Evolutionary conservation across 30 jellyfish, hydroid and myxozoan genomes (phyloP), one percentile per base, ranked within the genome.

Genomic region (Phacellophora camtschatica): DNA sequence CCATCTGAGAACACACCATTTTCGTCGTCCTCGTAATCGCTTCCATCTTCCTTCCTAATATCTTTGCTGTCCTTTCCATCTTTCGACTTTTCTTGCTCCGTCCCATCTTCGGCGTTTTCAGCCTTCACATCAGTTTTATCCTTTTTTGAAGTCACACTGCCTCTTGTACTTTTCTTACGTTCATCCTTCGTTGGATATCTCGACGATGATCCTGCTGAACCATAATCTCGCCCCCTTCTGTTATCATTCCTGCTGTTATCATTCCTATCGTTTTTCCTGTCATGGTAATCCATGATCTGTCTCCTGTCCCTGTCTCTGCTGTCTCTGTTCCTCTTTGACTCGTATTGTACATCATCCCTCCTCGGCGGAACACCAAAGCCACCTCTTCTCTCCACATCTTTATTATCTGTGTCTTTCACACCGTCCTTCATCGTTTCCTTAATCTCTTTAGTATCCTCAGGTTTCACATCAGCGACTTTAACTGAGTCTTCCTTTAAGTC

Each of bases 221-320:
- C 62, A 39, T 83, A 29, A 64, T 42, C 71, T 16, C 77, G 25
- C 18, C 73, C 90, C 6, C 64, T 28, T 16, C 74, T 53, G 24
- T 7, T 46, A 46, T 46, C 61, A 28, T n/a, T n/a, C n/a, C 80
- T 25, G 12, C 45, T 24, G 33, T 22, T 36, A 42, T 49, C 83
- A 28, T 43, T 81, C 50, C 41, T 56, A 20, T 81, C 70, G 29
- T 13, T 46, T 0, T 77, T 56, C 9, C 64, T 29, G 13, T 81
- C 88, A 16, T 61, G 50, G 62, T 71, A 28, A 35, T 73, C 59
- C 12, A 24, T 16, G 62, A 32, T 28, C 12, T 50, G 58, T n/a
- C 71, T 83, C 19, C 82, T 69, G 33, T 75, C 74, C 3, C 87
- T 20, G 30, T 62, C 85, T 34, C 74, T 55, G 13, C 69, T 87